Percentiles rank a stretch among this genome's conserved stretches.
phyloP scores from a whole-genome alignment of 2,797 vertebrate species.

The Rallus crepitans region DNA sequence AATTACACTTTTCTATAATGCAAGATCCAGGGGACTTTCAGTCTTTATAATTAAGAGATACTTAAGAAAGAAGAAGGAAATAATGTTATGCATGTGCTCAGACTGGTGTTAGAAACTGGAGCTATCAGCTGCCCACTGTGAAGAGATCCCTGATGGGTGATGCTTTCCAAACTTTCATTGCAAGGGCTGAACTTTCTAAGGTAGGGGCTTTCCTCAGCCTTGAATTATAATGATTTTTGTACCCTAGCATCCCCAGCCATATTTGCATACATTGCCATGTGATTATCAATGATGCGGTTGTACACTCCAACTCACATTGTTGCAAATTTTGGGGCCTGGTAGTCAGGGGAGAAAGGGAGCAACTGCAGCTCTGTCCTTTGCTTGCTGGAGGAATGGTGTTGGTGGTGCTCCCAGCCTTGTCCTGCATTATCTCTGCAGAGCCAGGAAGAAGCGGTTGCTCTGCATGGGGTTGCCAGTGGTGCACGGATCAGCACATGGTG shows the following conservation, averaged over 20 bases:
- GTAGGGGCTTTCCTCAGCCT: not conserved
- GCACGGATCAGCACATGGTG: too few species aligned
- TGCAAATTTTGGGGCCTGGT: not conserved
- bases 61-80: not conserved
- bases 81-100: not conserved
- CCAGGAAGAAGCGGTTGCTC: not conserved
- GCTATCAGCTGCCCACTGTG: not conserved
- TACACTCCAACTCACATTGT: not conserved
- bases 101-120: not conserved
- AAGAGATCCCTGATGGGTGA: not conserved
- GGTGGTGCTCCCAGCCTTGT: not conserved
- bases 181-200: not conserved
- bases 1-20: not conserved
- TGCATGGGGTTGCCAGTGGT: not conserved
- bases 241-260: not conserved
- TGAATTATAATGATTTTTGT: not conserved
- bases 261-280: not conserved
- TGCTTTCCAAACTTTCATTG: not conserved
- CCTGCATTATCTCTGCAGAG: not conserved
- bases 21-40: not conserved
- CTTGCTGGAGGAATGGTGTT: accelerated
- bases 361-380: accelerated
- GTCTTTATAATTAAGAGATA: not conserved
- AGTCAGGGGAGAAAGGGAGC: not conserved
- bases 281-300: not conserved